These are phyloP conservation scores for Erinaceus europaeus DNA, from an alignment of 2,113 vertebrate genomes.

Conservation along the genomic window DNA sequence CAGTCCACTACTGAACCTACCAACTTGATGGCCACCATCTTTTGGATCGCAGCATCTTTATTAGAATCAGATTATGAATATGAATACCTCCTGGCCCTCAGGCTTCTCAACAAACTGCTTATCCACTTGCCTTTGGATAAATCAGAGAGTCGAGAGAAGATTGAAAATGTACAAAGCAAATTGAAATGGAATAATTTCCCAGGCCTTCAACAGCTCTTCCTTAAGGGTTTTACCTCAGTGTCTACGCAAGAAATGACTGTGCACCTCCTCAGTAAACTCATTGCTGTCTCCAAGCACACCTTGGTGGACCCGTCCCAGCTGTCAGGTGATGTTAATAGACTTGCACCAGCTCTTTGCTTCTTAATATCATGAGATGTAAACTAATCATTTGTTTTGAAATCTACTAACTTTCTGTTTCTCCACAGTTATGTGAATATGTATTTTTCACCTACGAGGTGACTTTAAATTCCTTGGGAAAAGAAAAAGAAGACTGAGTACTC, in stretches of 20 bases:
- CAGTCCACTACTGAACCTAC: conserved; percentile 92
- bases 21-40: conserved; percentile 96
- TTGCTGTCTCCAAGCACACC: conserved; percentile 91
- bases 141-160: conserved; percentile 92
- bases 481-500: background rate
- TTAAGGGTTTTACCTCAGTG: conserved; percentile 97
- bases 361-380: background rate
- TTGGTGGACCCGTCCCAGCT: conserved; percentile 94
- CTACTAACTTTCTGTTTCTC: conserved; percentile 45
- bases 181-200: conserved; percentile 97
- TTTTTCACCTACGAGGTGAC: background rate
- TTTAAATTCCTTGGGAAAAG: background rate
- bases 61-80: conserved; percentile 99
- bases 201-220: conserved; percentile 96
- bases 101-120: conserved; percentile 95
- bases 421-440: background rate
- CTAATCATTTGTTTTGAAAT: conserved; percentile 14
- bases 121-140: conserved; percentile 95
- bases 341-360: background rate
- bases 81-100: conserved; percentile 96
- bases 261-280: conserved; percentile 97
- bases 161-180: conserved; percentile 93
- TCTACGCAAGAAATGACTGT: conserved; percentile 98
- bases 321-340: conserved; percentile 86
- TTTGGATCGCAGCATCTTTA: conserved; percentile 96